phyloP scores from a whole-genome alignment of 2,888 invertebrate species.

The Drosophila multiciliata region DNA sequence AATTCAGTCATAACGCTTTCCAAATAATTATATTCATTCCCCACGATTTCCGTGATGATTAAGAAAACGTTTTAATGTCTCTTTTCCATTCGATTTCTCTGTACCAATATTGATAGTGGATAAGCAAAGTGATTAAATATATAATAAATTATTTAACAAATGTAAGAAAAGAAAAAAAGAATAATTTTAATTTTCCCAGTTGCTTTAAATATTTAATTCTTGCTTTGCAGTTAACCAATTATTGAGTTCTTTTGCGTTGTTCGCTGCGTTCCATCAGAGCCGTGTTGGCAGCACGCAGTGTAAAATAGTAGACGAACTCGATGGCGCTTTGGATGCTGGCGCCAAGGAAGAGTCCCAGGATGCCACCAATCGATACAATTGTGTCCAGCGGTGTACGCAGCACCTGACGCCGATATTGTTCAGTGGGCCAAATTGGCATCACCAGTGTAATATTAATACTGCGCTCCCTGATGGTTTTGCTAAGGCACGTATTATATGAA shows the following conservation, averaged over 20 bases:
- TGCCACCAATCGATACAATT: constrained; percentile 87
- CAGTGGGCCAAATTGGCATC: constrained; percentile 82
- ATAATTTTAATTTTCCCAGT: background rate
- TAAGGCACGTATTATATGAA: background rate
- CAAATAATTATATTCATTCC: background rate
- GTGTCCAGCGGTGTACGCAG: constrained; percentile 85
- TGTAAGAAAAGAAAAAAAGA: too few relatives aligned
- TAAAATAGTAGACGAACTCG: constrained; percentile 87
- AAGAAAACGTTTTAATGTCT: background rate
- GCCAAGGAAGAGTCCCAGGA: constrained; percentile 87
- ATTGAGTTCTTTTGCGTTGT: constrained; percentile 8
- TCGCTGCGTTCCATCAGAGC: constrained; percentile 1
- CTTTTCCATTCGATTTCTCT: background rate
- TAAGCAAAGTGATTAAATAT: background rate
- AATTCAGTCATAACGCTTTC: background rate
- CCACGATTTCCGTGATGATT: background rate
- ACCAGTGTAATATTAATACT: constrained; percentile 59
- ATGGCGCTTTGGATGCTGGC: constrained; percentile 87
- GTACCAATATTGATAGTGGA: background rate
- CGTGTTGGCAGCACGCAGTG: constrained; percentile 79
- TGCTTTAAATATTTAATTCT: background rate
- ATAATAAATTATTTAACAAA: background rate
- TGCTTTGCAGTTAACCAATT: constrained; percentile 39
- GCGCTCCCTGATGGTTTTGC: constrained; percentile 51
- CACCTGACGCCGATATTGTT: constrained; percentile 85